A percentile compares a stretch with the other conserved stretches of the same genome.
Conservation (phyloP, 2,888 invertebrate species). For the Tryphoninae sp. region DNA sequence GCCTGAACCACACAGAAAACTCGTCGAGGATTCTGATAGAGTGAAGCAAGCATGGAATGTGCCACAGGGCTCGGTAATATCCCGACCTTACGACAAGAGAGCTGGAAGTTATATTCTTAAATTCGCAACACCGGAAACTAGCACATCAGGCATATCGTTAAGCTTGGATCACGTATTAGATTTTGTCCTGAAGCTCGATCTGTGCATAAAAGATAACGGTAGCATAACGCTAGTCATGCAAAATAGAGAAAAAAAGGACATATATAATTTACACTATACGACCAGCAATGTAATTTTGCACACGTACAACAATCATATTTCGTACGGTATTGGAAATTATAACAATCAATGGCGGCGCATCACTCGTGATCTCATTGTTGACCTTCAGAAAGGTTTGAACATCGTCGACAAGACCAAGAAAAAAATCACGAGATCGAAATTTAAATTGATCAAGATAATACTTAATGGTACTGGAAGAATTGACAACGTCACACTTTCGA, state of each 20-base stretch:
- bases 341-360: slow-evolving; percentile 88
- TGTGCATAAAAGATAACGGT: slow-evolving; percentile 89
- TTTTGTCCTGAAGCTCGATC: slow-evolving; percentile 89
- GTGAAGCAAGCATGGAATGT: slow-evolving; percentile 88
- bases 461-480: slow-evolving; percentile 88
- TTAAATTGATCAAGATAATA: slow-evolving; percentile 87
- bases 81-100: slow-evolving; percentile 84
- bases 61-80: slow-evolving; percentile 87
- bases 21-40: slow-evolving; percentile 90
- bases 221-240: slow-evolving; percentile 91
- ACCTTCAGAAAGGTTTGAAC: slow-evolving; percentile 94
- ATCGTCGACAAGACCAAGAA: slow-evolving; percentile 87
- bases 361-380: slow-evolving; percentile 93
- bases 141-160: slow-evolving; percentile 86
- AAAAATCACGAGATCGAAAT: slow-evolving; percentile 87
- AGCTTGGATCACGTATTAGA: slow-evolving; percentile 87
- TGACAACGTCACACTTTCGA: slow-evolving; percentile 90
- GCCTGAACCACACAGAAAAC: slow-evolving; percentile 88
- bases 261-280: slow-evolving; percentile 92
- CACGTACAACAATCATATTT: slow-evolving; percentile 89
- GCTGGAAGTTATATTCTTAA: slow-evolving; percentile 86
- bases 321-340: slow-evolving; percentile 90
- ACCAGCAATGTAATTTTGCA: slow-evolving; percentile 88
- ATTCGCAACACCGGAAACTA: slow-evolving; percentile 88
- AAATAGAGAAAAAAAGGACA: slow-evolving; percentile 89